Percentiles rank a stretch among this genome's conserved stretches.
These are phyloP conservation scores for Falco columbarius DNA, from an alignment of 2,797 vertebrate genomes.

Conservation along the genomic window DNA sequence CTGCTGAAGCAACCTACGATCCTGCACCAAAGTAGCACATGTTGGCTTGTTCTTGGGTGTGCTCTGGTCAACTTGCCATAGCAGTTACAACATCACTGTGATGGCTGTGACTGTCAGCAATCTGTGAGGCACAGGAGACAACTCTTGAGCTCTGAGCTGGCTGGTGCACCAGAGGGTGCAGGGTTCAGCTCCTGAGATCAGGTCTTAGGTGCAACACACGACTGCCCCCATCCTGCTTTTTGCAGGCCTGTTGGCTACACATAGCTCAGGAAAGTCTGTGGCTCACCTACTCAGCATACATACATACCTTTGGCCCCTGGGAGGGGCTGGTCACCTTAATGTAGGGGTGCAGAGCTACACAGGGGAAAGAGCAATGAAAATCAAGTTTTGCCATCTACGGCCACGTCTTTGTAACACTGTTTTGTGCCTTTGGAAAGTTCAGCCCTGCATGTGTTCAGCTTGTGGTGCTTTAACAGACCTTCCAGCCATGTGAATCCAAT, in stretches of 20 bases:
- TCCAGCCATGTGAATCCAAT: background rate
- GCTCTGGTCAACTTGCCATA: background rate
- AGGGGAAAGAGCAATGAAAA: background rate
- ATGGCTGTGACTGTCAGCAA: background rate
- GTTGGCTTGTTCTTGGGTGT: background rate
- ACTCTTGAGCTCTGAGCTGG: background rate
- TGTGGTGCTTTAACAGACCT: background rate
- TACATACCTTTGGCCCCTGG: background rate
- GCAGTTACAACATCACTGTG: background rate
- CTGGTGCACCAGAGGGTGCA: rapidly evolving
- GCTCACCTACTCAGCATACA: background rate
- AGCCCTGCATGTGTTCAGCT: background rate
- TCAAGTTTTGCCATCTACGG: background rate
- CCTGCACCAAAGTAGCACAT: background rate
- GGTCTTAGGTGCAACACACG: background rate
- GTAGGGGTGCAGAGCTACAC: background rate
- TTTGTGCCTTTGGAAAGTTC: background rate
- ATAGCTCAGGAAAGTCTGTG: background rate
- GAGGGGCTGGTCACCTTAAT: background rate
- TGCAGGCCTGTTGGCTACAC: background rate
- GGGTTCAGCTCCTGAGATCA: background rate
- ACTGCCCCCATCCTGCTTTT: background rate
- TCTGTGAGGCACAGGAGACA: background rate
- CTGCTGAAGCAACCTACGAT: background rate
- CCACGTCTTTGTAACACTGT: background rate